Conservation (phyloP, 2,797 vertebrate genomes). For the Brachymystax lenok region DNA sequence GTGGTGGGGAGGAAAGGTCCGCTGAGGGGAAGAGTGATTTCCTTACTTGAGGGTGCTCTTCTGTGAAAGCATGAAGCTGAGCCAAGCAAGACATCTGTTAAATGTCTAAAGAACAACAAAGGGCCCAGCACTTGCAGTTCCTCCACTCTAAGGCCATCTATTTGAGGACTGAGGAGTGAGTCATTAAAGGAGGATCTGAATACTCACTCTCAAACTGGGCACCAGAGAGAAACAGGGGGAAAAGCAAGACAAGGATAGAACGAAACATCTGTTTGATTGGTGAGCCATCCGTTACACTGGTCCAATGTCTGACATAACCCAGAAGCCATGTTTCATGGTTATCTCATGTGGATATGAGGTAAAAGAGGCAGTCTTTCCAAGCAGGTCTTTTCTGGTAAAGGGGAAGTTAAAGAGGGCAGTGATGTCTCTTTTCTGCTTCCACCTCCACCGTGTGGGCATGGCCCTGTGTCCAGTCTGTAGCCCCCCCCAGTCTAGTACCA, state of each 20-base stretch:
- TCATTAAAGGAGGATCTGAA: neutral
- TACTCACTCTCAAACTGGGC: neutral
- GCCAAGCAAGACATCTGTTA: slow-evolving; percentile 33
- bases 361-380: neutral
- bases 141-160: neutral
- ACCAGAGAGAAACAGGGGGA: neutral
- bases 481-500: slow-evolving; percentile 16
- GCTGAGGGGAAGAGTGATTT: slow-evolving; percentile 42
- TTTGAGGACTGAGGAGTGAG: neutral
- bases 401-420: too few relatives aligned
- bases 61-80: slow-evolving; percentile 20
- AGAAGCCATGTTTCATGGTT: neutral
- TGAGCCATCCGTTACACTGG: neutral
- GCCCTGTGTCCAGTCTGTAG: neutral
- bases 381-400: neutral
- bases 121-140: slow-evolving; percentile 9
- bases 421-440: neutral
- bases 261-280: neutral
- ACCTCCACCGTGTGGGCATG: neutral
- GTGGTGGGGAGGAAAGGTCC: slow-evolving; percentile 55
- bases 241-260: neutral
- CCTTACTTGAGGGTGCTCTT: slow-evolving; percentile 36
- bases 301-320: neutral
- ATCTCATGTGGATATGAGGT: neutral
- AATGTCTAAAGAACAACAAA: slow-evolving; percentile 1